Evolutionary conservation across 2,113 vertebrate species (phyloP), one percentile per base, ranked within the genome.

Genomic region (Psilopogon haemacephalus): DNA sequence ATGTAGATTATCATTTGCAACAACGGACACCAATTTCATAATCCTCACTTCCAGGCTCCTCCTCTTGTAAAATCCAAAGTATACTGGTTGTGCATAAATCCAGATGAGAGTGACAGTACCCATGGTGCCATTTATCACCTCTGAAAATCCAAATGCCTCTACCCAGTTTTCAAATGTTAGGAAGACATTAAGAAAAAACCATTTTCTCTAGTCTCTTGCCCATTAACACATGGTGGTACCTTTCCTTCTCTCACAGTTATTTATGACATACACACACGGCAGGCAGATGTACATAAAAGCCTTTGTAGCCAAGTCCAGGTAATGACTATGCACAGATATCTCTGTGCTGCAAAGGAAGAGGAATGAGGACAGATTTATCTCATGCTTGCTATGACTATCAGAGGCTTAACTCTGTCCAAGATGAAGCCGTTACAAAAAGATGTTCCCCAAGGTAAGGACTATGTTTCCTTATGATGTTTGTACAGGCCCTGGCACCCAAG

Each of bases 291-390:
- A 73, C 3, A 0, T 63, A 63, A 86, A 90, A 90, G 40, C 9
- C 5, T 54, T 35, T 1, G 1, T 20, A 59, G 44, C 30, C 0
- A 1, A 30, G 32, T 27, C 38, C 48, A 50, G 30, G 27, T 27
- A 62, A 62, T 14, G 40, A 40, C 63, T 11, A 23, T 1, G 24
- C 7, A 44, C 15, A 75, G 9, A 46, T 70, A 6, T 12, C 32
- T 17, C 23, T 38, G 20, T 33, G 18, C 12, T 65, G 20, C 24
- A 16, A 70, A 71, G 38, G 32, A 76, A 63, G 26, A 59, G 15
- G n/a, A 20, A 46, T 46, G n/a, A 67, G 32, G 27, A 78, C 1
- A 68, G 8, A 33, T 14, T 2, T 8, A 23, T 33, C 18, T 44
- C n/a, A 73, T 64, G 70, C 5, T 64, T 44, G 38, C 20, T 8